phyloP scores from a whole-genome alignment of 1,140 invertebrate species.

The Littorina saxatilis region DNA sequence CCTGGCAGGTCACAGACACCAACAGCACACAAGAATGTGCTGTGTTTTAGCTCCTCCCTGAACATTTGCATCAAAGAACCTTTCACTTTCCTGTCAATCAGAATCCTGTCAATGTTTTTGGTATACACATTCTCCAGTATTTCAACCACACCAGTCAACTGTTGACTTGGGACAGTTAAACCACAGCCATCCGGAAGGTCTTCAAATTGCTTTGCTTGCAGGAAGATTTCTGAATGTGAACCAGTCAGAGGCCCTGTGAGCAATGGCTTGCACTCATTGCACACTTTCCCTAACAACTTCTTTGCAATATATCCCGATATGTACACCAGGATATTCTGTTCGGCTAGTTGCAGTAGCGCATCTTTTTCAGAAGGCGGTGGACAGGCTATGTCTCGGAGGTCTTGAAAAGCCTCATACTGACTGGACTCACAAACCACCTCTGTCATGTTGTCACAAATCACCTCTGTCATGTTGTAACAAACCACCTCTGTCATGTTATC shows the following conservation, averaged over 20 bases:
- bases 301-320: background rate
- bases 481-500: no score
- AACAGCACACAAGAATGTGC: no score
- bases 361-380: background rate
- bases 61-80: background rate
- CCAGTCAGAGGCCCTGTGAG: background rate
- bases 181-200: background rate
- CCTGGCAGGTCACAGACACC: background rate
- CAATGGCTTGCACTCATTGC: background rate
- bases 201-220: background rate
- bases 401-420: background rate
- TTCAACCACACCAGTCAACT: background rate
- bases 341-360: background rate
- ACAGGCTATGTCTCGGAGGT: background rate
- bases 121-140: background rate
- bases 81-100: background rate
- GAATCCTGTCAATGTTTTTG: background rate
- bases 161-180: background rate
- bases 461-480: no score
- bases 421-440: no score
- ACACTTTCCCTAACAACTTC: background rate
- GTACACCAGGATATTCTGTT: background rate
- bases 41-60: background rate
- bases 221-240: background rate
- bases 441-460: no score